Percentiles rank a stretch among this genome's conserved stretches.
Evolutionary conservation across 2,113 vertebrate species (phyloP).

Genomic region (Lepisosteus oculatus): DNA sequence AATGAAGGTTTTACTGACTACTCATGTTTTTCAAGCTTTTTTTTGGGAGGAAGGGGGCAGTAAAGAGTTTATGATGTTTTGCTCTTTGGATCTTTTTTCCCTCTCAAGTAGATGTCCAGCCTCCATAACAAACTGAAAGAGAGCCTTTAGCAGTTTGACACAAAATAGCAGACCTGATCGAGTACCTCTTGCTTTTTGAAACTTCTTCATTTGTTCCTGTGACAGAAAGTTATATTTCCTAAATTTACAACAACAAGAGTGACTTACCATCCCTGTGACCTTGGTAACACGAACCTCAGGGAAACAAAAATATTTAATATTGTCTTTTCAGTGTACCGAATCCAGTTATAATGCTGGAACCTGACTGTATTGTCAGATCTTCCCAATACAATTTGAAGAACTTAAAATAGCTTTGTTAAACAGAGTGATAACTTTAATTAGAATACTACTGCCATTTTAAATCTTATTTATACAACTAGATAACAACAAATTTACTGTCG

Average conservation of each 20-base stretch:
- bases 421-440: too few relatives aligned
- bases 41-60: not conserved
- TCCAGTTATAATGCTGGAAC: slow-evolving; percentile 42
- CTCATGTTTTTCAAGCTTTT: slow-evolving; percentile 16
- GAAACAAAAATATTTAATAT: slow-evolving; percentile 14
- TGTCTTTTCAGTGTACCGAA: slow-evolving; percentile 38
- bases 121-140: too few relatives aligned
- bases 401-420: too few relatives aligned
- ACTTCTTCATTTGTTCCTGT: not conserved
- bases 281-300: slow-evolving; percentile 1
- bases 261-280: slow-evolving; percentile 1
- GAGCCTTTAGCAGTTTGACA: too few relatives aligned
- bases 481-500: too few relatives aligned
- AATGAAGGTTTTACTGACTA: slow-evolving; percentile 8
- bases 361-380: not conserved
- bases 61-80: slow-evolving; percentile 22
- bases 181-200: not conserved
- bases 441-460: too few relatives aligned
- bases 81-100: not conserved
- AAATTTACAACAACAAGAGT: not conserved
- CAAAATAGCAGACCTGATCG: not conserved
- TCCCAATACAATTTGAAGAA: too few relatives aligned
- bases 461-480: too few relatives aligned
- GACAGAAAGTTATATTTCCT: not conserved
- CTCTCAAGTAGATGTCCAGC: not conserved